Conservation (phyloP, 2,797 vertebrate genomes). For the Pipistrellus nathusii region DNA sequence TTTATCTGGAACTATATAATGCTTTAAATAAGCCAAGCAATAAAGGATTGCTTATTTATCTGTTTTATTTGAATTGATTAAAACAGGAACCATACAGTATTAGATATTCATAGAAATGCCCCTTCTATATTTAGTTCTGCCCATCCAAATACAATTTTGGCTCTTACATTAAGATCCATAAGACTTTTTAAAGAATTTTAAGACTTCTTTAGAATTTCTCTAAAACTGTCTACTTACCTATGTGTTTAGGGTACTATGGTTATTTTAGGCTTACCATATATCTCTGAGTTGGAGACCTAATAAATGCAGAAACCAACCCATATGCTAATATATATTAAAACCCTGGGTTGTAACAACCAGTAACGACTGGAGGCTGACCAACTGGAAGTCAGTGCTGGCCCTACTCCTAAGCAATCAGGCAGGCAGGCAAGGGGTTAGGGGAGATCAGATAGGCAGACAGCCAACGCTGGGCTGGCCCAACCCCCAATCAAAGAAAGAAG, state of each 20-base stretch:
- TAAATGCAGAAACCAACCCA: neutral
- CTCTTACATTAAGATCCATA: neutral
- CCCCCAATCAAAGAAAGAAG: too few species aligned
- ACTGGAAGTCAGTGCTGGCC: too few species aligned
- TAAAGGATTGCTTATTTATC: neutral
- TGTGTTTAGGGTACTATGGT: neutral
- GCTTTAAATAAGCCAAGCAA: neutral
- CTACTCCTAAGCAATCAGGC: too few species aligned
- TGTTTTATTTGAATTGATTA: neutral
- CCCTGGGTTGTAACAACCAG: too few species aligned
- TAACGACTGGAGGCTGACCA: too few species aligned
- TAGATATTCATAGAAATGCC: neutral
- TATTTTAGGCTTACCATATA: neutral
- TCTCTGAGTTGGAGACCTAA: neutral
- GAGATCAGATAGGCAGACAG: too few species aligned
- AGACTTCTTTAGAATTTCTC: conserved; percentile 24
- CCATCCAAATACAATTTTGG: neutral
- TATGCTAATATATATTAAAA: too few species aligned
- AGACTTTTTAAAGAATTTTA: neutral
- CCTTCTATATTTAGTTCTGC: neutral
- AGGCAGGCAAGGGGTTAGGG: too few species aligned
- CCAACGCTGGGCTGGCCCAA: too few species aligned
- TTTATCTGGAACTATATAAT: neutral
- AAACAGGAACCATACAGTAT: neutral
- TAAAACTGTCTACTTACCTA: neutral